Base-by-base conservation (phyloP, 2,888 invertebrate genomes). In the Unio pictorum region DNA sequence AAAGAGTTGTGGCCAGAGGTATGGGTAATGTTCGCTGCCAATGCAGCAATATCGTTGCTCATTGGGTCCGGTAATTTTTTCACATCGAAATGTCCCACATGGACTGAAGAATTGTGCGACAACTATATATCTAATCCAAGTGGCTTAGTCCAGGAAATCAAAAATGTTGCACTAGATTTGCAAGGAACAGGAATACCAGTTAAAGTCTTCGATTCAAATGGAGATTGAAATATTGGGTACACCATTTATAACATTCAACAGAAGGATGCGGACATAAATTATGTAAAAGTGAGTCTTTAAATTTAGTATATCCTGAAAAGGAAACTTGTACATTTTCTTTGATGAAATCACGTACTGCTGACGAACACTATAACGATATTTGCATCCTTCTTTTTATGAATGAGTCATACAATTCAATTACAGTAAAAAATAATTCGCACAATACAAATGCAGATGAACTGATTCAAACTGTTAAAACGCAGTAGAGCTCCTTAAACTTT, bases 211-310 rank as follows among this genome's bases (percentile, higher is more conserved):
- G 62, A 70, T 55, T 58, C 64, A 5, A 71, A 73, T 54, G 73
- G 73, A 15, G 70, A 71, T 54, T 70, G 73, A 45, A 68, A 65
- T n/a, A 62, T 68, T 7, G 73, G 73, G 7, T 73, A 73, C 45
- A 68, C 34, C 34, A 73, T 73, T 6, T 68, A 73, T 30, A 63
- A 71, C 26, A 55, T 71, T 2, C 34, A 34, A 8, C 34, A 34
- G 34, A 34, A 1, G 1, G 1, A 34, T 34, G 34, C 0, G 1
- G 1, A 34, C 1, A 34, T 8, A 1, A 8, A 7, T 34, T 34
- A 34, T 34, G 34, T 8, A 8, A 34, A 34, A 34, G 34, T 34
- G 34, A 34, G 34, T 34, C 8, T 34, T 7, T 34, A 7, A 1
- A 7, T 34, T 34, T 34, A 5, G 4, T 7, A 45, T 45, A 45